Conservation (phyloP, 2,797 vertebrate species). For the Poeciliopsis turneri region DNA sequence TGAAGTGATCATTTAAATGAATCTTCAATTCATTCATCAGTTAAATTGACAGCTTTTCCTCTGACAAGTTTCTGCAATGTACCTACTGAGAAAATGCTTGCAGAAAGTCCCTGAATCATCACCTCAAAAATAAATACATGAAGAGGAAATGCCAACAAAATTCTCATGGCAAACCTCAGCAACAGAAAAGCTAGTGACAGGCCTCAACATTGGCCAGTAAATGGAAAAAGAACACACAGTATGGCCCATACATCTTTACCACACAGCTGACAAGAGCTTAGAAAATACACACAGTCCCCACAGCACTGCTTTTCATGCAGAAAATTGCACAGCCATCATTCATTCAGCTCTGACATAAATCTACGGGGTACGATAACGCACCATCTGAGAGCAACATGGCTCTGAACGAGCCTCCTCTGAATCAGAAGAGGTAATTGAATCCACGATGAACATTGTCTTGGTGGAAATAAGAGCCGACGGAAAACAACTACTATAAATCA, state of each 20-base stretch:
- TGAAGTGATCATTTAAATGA: conserved; percentile 43
- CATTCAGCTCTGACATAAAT: conserved; percentile 77
- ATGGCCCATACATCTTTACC: conserved; percentile 57
- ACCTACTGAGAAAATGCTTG: conserved; percentile 16
- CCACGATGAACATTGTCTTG: conserved; percentile 61
- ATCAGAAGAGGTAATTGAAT: conserved; percentile 74
- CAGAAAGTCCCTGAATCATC: conserved; percentile 17
- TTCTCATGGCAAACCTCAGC: conserved; percentile 43
- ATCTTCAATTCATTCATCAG: conserved; percentile 27
- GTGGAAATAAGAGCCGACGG: conserved; percentile 42
- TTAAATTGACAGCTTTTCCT: conserved; percentile 46
- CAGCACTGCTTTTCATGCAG: conserved; percentile 70
- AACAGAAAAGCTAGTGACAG: conserved; percentile 50
- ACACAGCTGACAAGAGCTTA: conserved; percentile 66
- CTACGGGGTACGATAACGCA: conserved; percentile 56
- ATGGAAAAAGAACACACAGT: conserved; percentile 50
- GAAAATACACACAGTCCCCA: conserved; percentile 65
- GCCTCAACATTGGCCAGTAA: conserved; percentile 57
- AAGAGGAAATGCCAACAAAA: conserved; percentile 3
- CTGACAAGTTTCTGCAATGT: conserved; percentile 32
- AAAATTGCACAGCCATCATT: conserved; percentile 83
- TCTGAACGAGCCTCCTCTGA: conserved; percentile 53
- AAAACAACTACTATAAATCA: conserved; percentile 45
- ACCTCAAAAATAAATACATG: conserved; percentile 20
- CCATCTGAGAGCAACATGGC: conserved; percentile 63